Base-by-base conservation (phyloP, 2,797 vertebrate species). In the Columba guinea region DNA sequence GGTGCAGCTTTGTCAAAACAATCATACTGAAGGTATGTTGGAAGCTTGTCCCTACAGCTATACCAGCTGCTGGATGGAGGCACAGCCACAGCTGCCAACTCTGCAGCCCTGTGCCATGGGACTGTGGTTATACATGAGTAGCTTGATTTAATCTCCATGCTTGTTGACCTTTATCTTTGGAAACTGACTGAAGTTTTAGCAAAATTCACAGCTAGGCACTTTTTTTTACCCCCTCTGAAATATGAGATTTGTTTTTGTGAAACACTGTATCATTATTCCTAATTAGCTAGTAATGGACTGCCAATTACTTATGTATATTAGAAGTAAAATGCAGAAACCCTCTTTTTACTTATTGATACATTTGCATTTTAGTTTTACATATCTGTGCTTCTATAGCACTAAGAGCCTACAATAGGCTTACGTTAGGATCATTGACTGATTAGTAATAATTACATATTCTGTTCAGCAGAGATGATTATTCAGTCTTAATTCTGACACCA, bases 251-350 rank as follows among this genome's bases (percentile, higher is more conserved):
- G 90, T 77, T 97, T 97, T 91, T 93, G 58, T 87, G 84, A 84
- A 91, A 85, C 51, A 58, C 46, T 86, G 96, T 95, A 74, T 96
- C 48, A 60, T 49, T 94, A 91, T 56, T 95, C 55, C 20, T 95
- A 96, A 96, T 97, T 90, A 96, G 37, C 35, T 94, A 60, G 35
- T 96, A 96, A 96, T 84, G 14, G 87, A 22, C 64, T 95, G 60
- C 30, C 58, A 78, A 93, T 95, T 94, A 51, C 39, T 83, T 91
- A 11, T 34, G 19, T 58, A 63, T 63, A 63, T 93, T 90, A 81
- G 56, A 89, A 93, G 17, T 32, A 89, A 84, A 86, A 90, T 20
- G 14, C 9, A 20, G 30, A 90, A 87, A 83, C 68, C 11, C 4
- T 77, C 13, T 30, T 92, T 94, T 76, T 76, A 69, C 49, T 69